Conservation (phyloP, 2,113 vertebrate genomes). For the Dryoscopus gambensis region DNA sequence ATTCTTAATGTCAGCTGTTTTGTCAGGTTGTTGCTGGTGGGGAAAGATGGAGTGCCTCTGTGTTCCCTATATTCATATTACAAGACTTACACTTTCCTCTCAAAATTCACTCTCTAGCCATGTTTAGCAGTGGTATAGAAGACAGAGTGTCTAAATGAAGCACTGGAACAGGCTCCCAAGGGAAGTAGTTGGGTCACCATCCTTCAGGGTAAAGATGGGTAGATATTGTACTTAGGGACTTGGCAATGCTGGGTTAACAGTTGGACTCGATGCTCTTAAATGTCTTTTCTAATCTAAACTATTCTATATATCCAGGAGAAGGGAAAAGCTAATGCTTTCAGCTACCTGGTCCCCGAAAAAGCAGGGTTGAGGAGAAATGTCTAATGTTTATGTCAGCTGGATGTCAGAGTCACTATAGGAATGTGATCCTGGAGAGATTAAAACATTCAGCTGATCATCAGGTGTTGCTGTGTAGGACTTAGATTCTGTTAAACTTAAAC, state of each 20-base stretch:
- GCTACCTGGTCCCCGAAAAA: neutral
- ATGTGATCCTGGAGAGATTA: neutral
- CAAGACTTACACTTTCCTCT: neutral
- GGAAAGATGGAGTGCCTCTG: neutral
- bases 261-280: neutral
- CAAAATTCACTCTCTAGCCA: neutral
- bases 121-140: neutral
- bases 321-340: neutral
- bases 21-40: neutral
- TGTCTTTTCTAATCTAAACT: neutral
- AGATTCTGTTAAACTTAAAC: neutral
- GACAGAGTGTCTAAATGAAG: neutral
- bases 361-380: neutral
- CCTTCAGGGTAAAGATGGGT: neutral
- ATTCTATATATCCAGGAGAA: neutral
- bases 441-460: neutral
- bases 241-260: neutral
- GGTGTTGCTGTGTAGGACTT: neutral
- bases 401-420: neutral
- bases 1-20: neutral
- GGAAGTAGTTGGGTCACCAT: neutral
- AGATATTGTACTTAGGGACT: accelerated
- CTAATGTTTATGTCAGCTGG: neutral
- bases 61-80: neutral
- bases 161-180: neutral